phyloP scores from a whole-genome alignment of 35 echinoderm and acorn worm species.

The Amphiura filiformis region DNA sequence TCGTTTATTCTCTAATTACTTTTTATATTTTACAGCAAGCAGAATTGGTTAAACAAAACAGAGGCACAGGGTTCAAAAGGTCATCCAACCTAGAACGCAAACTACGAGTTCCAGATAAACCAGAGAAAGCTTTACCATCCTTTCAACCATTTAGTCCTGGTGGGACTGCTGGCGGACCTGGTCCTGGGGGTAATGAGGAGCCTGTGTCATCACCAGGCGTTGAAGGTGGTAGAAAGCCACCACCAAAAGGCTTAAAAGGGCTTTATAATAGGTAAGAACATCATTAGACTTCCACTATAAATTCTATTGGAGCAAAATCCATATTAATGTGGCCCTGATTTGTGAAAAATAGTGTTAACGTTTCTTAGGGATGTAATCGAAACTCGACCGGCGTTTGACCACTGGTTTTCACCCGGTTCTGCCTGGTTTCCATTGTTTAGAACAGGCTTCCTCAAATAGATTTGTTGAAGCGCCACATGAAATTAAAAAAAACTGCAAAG shows the following conservation, averaged over 20 bases:
- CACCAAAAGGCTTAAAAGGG: conserved; percentile 34
- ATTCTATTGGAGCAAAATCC: too few relatives aligned
- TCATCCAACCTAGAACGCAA: conserved; percentile 58
- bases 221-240: conserved; percentile 31
- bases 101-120: conserved; percentile 57
- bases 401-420: too few relatives aligned
- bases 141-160: conserved; percentile 62
- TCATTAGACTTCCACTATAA: too few relatives aligned
- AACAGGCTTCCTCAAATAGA: too few relatives aligned
- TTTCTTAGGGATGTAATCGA: too few relatives aligned
- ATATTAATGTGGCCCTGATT: too few relatives aligned
- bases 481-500: too few relatives aligned
- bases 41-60: conserved; percentile 30
- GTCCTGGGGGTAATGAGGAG: conserved; percentile 40
- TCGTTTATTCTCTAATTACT: neutral
- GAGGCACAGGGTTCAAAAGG: conserved; percentile 64
- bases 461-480: too few relatives aligned
- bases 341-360: too few relatives aligned
- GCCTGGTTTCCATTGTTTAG: too few relatives aligned
- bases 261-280: conserved; percentile 52
- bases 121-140: conserved; percentile 5
- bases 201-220: conserved; percentile 12
- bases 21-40: conserved; percentile 10
- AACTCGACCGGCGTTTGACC: too few relatives aligned
- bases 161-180: neutral